A percentile compares a stretch with the other conserved stretches of the same genome.
Evolutionary conservation across 1,140 invertebrate genomes (phyloP).

Genomic region (Lordiphosa clarofinis): DNA sequence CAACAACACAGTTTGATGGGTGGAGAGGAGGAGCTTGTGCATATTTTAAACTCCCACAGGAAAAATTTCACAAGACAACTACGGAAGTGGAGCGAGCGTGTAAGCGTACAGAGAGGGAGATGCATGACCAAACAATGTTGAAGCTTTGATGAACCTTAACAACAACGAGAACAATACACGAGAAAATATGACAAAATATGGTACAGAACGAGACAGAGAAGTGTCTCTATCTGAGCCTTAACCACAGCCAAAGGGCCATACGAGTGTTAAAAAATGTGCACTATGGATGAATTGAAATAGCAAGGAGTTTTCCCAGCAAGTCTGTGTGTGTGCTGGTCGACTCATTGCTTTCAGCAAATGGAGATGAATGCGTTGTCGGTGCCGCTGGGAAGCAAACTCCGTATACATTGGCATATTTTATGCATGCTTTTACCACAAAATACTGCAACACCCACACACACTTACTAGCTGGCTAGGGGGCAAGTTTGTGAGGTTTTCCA

Average conservation of each 20-base stretch:
- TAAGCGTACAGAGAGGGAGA: conserved; percentile 3
- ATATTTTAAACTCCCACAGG: conserved; percentile 74
- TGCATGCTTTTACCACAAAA: conserved; percentile 60
- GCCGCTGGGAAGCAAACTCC: conserved; percentile 32
- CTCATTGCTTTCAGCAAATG: conserved; percentile 72
- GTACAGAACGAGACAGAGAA: conserved; percentile 25
- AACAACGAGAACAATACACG: conserved; percentile 21
- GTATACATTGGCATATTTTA: conserved; percentile 70
- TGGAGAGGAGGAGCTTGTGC: conserved; percentile 41
- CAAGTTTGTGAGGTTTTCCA: conserved; percentile 32
- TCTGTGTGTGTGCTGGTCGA: conserved; percentile 24
- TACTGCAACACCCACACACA: conserved; percentile 4
- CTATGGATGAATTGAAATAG: conserved; percentile 67
- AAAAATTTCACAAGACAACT: conserved; percentile 76
- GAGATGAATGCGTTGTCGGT: conserved; percentile 68
- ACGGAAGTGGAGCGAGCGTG: conserved; percentile 65
- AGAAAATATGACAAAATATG: conserved; percentile 71
- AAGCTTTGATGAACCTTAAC: conserved; percentile 71
- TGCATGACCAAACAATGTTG: conserved; percentile 75
- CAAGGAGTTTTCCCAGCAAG: conserved; percentile 33
- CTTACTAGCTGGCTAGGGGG: not conserved
- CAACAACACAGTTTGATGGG: conserved; percentile 4
- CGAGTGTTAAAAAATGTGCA: conserved; percentile 75
- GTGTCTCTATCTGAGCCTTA: conserved; percentile 30
- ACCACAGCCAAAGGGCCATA: conserved; percentile 57